Evolutionary conservation across 2,113 vertebrate genomes (phyloP).

Genomic region (Chitala chitala): DNA sequence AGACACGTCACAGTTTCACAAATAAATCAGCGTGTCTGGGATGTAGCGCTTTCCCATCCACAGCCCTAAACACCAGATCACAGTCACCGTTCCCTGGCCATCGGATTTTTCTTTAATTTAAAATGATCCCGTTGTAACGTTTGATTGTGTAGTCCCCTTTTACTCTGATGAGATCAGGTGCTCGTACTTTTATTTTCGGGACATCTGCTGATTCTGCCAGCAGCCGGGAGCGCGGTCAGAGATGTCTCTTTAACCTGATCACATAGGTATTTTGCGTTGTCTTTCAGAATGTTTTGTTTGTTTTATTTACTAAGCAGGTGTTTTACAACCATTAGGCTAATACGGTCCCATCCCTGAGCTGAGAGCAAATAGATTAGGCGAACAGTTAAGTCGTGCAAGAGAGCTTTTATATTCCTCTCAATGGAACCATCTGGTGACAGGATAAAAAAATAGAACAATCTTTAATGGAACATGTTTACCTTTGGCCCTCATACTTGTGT

Average conservation of each 20-base stretch:
- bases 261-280: slow-evolving; percentile 60
- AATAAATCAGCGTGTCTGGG: slow-evolving; percentile 37
- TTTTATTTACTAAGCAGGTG: slow-evolving; percentile 72
- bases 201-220: slow-evolving; percentile 57
- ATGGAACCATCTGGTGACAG: slow-evolving; percentile 67
- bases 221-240: slow-evolving; percentile 40
- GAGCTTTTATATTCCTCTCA: slow-evolving; percentile 43
- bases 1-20: background rate
- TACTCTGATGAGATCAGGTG: slow-evolving; percentile 41
- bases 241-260: slow-evolving; percentile 58
- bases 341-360: slow-evolving; percentile 55
- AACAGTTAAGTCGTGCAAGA: slow-evolving; percentile 47
- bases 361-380: slow-evolving; percentile 62
- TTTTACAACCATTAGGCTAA: slow-evolving; percentile 65
- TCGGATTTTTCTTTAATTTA: slow-evolving; percentile 46
- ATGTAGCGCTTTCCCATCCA: slow-evolving; percentile 35
- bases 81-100: slow-evolving; percentile 49
- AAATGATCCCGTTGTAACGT: slow-evolving; percentile 55
- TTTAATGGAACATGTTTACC: slow-evolving; percentile 55
- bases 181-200: slow-evolving; percentile 53
- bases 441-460: slow-evolving; percentile 55
- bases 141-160: slow-evolving; percentile 39
- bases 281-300: slow-evolving; percentile 57
- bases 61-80: slow-evolving; percentile 35
- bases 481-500: slow-evolving; percentile 56